Evolutionary conservation across 2,888 invertebrate species (phyloP), one percentile per base, ranked within the genome.

Genomic region (Oxystoma pomonae): DNA sequence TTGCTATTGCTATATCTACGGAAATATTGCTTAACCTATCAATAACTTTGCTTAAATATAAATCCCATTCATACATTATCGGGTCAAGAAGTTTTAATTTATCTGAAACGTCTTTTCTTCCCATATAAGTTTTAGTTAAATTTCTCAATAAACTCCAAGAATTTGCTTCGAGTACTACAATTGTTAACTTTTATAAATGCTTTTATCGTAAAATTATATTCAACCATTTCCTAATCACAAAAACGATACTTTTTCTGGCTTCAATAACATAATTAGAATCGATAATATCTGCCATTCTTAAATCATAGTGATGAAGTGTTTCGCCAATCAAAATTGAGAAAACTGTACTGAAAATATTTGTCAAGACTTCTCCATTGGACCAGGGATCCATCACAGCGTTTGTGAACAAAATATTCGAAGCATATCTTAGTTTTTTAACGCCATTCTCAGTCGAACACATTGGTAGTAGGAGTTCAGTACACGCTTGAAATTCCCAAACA

Each of bases 381-480:
- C 94, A 95, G 0, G 94, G 94, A 80, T 95, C 95, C 69, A 92
- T 75, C 1, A 93, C 79, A 0, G 95, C 95, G 76, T 94, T 94
- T 71, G 93, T 94, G 76, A 90, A 90, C 5, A 91, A 86, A 52
- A 91, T 89, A 72, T 91, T 91, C 0, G 87, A 86, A 0, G 85
- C 86, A 0, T 84, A 81, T 17, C 84, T 83, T 52, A 96, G 81
- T 73, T 89, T 83, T 68, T 84, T 84, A 0, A 94, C 96, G 2
- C 97, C 96, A 75, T 92, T 98, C 69, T 83, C 79, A 17, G 72
- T 73, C 1, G 87, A 81, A 78, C 98, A 98, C 83, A 91, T 88
- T 0, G 98, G 98, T 94, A 97, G 96, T 64, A 96, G 90, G 90
- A 98, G 94, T 81, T 99, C 98, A 20, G 96, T 95, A 76, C 98